Percentiles rank a stretch among this genome's conserved stretches.
These are phyloP conservation scores for Adoxophyes honmai DNA, from an alignment of 1,140 invertebrate genomes.

Conservation along the genomic window DNA sequence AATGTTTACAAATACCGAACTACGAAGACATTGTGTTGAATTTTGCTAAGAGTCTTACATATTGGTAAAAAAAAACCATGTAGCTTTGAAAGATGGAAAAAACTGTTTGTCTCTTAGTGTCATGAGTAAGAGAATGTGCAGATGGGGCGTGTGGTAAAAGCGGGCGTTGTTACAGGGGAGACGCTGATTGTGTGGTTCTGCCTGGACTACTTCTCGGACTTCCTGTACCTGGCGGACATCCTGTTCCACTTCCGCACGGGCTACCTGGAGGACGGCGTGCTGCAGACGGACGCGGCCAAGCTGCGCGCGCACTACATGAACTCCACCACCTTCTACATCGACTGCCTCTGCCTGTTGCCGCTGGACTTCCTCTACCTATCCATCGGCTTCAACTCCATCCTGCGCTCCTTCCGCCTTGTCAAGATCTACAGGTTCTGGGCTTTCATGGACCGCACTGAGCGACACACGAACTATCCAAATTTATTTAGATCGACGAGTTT, in stretches of 20 bases:
- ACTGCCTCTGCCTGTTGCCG: slow-evolving; percentile 97
- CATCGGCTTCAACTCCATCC: slow-evolving; percentile 98
- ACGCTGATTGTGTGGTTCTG: slow-evolving; percentile 97
- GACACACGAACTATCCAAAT: slow-evolving; percentile 99
- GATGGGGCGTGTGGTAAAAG: background rate
- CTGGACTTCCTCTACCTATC: slow-evolving; percentile 98
- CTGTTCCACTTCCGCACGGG: slow-evolving; percentile 98
- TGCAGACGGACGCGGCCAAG: slow-evolving; percentile 96
- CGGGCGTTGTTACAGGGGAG: slow-evolving; percentile 81
- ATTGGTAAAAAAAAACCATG: too few relatives aligned
- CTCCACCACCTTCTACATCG: slow-evolving; percentile 98
- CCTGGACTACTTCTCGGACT: slow-evolving; percentile 97
- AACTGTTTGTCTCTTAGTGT: too few relatives aligned
- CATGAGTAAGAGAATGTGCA: background rate
- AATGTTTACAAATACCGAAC: too few relatives aligned
- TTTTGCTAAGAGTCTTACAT: too few relatives aligned
- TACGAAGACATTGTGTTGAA: too few relatives aligned
- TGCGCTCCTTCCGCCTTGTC: slow-evolving; percentile 97
- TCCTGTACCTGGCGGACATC: slow-evolving; percentile 97
- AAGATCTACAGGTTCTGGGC: slow-evolving; percentile 99
- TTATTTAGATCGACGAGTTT: slow-evolving; percentile 95
- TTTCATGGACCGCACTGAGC: slow-evolving; percentile 98
- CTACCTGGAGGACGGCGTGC: slow-evolving; percentile 96
- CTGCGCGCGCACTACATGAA: slow-evolving; percentile 98
- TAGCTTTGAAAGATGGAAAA: slow-evolving; percentile 7